phyloP scores from a whole-genome alignment of 2,797 vertebrate genomes.

The Scleropages formosus region DNA sequence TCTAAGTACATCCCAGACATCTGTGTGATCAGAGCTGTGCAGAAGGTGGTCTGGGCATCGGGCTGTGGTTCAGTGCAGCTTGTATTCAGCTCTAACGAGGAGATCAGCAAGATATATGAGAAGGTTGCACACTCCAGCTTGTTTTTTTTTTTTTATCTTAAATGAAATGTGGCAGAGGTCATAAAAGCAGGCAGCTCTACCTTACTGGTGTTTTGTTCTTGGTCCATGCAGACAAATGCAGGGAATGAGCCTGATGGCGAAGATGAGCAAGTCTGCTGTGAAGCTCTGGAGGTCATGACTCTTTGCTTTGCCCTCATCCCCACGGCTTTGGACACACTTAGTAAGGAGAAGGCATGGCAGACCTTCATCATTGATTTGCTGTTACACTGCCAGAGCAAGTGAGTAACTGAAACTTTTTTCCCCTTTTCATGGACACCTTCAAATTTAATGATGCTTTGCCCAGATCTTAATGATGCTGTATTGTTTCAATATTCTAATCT shows the following conservation, averaged over 20 bases:
- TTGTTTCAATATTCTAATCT: neutral
- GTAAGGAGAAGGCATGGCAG: slow-evolving; percentile 99
- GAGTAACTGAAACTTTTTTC: slow-evolving; percentile 55
- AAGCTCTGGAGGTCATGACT: slow-evolving; percentile 97
- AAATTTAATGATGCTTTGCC: neutral
- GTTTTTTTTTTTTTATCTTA: neutral
- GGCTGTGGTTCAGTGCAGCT: slow-evolving; percentile 95
- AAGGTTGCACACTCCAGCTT: slow-evolving; percentile 73
- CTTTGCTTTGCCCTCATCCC: slow-evolving; percentile 97
- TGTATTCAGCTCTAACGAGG: slow-evolving; percentile 96
- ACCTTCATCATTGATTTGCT: slow-evolving; percentile 97
- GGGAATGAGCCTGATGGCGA: slow-evolving; percentile 92
- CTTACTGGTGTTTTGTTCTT: neutral
- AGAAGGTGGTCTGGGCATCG: slow-evolving; percentile 98
- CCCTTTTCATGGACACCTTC: neutral
- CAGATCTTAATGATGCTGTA: neutral
- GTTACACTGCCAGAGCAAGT: slow-evolving; percentile 99
- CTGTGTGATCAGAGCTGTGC: slow-evolving; percentile 94
- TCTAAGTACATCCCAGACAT: slow-evolving; percentile 99
- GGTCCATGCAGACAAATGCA: slow-evolving; percentile 82
- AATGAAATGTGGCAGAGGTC: neutral
- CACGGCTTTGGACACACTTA: slow-evolving; percentile 93
- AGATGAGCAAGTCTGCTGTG: slow-evolving; percentile 98
- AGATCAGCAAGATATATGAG: slow-evolving; percentile 97
- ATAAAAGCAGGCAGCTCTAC: neutral